Conservation (phyloP, 2,888 invertebrate genomes). For the Diarsia mendica region DNA sequence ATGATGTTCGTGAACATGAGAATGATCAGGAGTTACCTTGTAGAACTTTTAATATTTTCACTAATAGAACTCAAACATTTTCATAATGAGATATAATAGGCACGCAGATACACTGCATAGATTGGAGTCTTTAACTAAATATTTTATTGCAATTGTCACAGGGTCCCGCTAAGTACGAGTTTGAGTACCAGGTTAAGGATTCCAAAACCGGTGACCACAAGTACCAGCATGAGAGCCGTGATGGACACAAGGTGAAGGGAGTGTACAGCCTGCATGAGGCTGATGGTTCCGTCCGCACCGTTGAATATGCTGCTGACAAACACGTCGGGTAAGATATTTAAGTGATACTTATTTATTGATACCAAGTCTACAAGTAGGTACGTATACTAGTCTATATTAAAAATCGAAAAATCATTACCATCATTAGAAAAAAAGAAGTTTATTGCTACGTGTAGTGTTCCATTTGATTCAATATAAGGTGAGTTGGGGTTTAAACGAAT, state of each 20-base stretch:
- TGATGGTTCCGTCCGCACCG: constrained; percentile 87
- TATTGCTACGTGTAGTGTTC: not conserved
- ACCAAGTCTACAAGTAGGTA: not conserved
- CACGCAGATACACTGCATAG: not conserved
- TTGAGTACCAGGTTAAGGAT: constrained; percentile 89
- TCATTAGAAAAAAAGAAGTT: not conserved
- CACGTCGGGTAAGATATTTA: constrained; percentile 78
- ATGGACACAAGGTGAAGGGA: constrained; percentile 91
- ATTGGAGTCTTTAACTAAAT: not conserved
- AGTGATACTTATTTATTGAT: not conserved
- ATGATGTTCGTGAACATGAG: not conserved
- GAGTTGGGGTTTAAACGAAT: not conserved
- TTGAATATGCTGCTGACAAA: constrained; percentile 87
- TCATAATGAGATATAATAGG: not conserved
- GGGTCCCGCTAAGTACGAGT: constrained; percentile 89
- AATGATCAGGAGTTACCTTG: not conserved
- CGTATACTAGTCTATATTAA: not conserved
- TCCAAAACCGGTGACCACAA: constrained; percentile 90
- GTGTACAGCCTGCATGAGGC: constrained; percentile 82
- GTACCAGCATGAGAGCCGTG: constrained; percentile 88
- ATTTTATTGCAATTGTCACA: constrained; percentile 54
- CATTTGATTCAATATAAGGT: not conserved
- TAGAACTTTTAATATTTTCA: not conserved
- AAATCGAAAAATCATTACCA: not conserved
- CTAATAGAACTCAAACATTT: not conserved